phyloP scores from a whole-genome alignment of 2,797 vertebrate genomes.

The Steatocranus sp. region DNA sequence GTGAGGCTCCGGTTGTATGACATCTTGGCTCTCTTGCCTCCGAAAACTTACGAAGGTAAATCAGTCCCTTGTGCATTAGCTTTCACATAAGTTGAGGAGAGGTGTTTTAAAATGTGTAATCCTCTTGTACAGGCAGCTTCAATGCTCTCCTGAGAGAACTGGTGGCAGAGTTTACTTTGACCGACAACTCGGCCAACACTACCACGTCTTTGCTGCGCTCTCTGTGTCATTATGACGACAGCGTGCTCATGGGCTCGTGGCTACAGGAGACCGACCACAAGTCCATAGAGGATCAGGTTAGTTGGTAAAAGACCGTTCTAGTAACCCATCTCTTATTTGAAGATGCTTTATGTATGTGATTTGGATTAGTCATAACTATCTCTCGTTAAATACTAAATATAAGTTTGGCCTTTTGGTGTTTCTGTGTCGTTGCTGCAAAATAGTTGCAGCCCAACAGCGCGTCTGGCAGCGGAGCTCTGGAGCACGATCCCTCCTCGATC shows the following conservation, averaged over 20 bases:
- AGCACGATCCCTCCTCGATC: constrained; percentile 97
- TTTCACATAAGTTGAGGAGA: background rate
- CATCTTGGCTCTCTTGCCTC: constrained; percentile 94
- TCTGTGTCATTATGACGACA: constrained; percentile 97
- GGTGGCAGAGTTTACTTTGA: constrained; percentile 97
- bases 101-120: background rate
- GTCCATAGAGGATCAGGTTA: constrained; percentile 97
- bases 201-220: constrained; percentile 96
- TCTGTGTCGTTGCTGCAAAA: background rate
- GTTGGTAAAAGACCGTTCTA: background rate
- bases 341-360: background rate
- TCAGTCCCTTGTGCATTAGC: background rate
- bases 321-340: background rate
- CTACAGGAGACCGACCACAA: constrained; percentile 98
- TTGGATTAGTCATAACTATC: background rate
- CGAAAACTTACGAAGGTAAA: constrained; percentile 98
- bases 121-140: constrained; percentile 83
- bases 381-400: background rate
- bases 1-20: constrained; percentile 96
- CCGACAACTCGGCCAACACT: constrained; percentile 97
- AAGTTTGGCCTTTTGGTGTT: background rate
- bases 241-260: constrained; percentile 98
- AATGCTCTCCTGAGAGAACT: constrained; percentile 93
- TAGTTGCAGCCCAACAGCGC: constrained; percentile 98
- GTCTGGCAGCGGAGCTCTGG: constrained; percentile 94